These are phyloP conservation scores for Ophonus ardosiacus DNA, from an alignment of 2,888 invertebrate species.

Conservation along the genomic window DNA sequence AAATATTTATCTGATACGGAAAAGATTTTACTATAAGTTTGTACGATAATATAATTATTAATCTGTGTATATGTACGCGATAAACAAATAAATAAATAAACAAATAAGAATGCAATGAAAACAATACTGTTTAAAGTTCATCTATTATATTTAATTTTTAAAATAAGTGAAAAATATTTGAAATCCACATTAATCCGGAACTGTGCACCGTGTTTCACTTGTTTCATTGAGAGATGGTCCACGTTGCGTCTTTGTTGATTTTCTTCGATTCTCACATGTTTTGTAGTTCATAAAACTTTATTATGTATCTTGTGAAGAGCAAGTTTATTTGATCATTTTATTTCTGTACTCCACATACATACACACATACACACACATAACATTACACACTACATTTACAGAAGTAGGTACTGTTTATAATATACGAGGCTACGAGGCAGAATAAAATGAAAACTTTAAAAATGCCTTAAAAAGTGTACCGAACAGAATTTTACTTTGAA, in stretches of 20 bases:
- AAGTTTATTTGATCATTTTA: conserved; percentile 36
- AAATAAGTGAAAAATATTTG: neutral
- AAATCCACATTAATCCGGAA: neutral
- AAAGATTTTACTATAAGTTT: neutral
- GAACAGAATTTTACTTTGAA: too few relatives aligned
- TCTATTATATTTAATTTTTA: too few relatives aligned
- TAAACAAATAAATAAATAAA: too few relatives aligned
- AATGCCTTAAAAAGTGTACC: too few relatives aligned
- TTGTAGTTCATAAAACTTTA: conserved; percentile 45
- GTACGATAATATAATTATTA: too few relatives aligned
- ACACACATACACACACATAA: too few relatives aligned
- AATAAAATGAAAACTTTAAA: too few relatives aligned
- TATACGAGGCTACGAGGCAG: too few relatives aligned
- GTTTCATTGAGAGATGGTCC: conserved; percentile 51
- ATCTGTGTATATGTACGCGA: too few relatives aligned
- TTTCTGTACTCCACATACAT: too few relatives aligned
- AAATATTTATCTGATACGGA: neutral
- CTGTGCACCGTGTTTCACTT: neutral
- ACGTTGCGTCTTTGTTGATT: conserved; percentile 41
- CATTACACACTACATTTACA: neutral
- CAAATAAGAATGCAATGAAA: too few relatives aligned
- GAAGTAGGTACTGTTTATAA: neutral
- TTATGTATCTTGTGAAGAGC: conserved; percentile 25
- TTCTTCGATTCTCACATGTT: conserved; percentile 44
- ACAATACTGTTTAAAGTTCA: too few relatives aligned